Conservation (phyloP, 2,888 invertebrate species). For the Tiliacea aurago region DNA sequence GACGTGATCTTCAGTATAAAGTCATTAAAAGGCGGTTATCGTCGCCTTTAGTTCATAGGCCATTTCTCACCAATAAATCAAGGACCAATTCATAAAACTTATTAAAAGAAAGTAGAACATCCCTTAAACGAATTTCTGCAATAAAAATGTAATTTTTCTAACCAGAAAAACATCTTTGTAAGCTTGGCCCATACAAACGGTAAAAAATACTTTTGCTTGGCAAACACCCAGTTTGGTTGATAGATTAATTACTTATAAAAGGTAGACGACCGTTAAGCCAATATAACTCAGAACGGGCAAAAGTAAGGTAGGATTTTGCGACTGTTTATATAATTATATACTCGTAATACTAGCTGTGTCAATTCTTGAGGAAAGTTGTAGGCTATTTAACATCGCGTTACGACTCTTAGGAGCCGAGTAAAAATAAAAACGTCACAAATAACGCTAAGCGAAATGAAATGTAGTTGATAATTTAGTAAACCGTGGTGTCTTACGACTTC, state of each 20-base stretch:
- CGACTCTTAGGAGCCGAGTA: too few species aligned
- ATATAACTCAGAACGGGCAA: background rate
- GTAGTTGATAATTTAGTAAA: too few species aligned
- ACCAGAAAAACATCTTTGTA: slow-evolving; percentile 78
- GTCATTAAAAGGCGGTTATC: too few species aligned
- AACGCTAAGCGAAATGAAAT: too few species aligned
- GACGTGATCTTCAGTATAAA: too few species aligned
- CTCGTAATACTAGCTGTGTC: background rate
- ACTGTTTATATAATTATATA: background rate
- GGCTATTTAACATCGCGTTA: too few species aligned
- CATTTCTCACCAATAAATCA: background rate
- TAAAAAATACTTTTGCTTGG: slow-evolving; percentile 29
- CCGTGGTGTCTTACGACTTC: too few species aligned
- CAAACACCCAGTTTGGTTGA: slow-evolving; percentile 29
- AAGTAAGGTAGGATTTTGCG: background rate
- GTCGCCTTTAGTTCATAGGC: background rate
- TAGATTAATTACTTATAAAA: slow-evolving; percentile 53
- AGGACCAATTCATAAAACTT: background rate
- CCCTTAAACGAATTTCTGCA: background rate
- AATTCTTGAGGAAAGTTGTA: too few species aligned
- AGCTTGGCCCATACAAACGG: slow-evolving; percentile 3
- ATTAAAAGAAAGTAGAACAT: slow-evolving; percentile 11
- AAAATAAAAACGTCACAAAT: too few species aligned
- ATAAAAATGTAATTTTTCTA: slow-evolving; percentile 43
- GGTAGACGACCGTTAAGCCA: slow-evolving; percentile 10